phyloP scores from a whole-genome alignment of 2,797 vertebrate genomes.

The Mus spretus region DNA sequence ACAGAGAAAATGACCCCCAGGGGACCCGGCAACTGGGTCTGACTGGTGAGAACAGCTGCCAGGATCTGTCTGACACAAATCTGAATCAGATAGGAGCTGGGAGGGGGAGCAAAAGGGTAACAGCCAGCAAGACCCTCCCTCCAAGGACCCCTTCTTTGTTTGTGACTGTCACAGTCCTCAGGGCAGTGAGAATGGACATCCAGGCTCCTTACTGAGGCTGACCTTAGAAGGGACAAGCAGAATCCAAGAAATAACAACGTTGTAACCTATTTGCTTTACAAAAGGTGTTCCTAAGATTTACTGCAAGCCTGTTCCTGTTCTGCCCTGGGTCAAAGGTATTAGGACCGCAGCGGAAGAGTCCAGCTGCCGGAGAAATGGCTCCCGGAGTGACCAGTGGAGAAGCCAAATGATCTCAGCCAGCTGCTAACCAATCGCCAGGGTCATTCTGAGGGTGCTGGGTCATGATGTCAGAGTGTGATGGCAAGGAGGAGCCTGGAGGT shows the following conservation, averaged over 20 bases:
- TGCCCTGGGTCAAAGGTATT: background rate
- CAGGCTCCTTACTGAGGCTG: background rate
- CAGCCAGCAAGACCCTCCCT: background rate
- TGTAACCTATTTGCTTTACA: background rate
- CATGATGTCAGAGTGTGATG: background rate
- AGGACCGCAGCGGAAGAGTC: slow-evolving; percentile 43
- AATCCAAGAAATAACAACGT: background rate
- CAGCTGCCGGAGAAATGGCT: background rate
- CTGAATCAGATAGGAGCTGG: background rate
- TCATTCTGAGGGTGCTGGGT: background rate
- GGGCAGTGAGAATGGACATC: background rate
- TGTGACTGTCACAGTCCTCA: background rate
- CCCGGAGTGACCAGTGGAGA: background rate
- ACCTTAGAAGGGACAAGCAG: background rate
- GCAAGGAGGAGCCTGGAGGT: background rate
- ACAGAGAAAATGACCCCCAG: background rate
- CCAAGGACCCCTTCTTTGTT: background rate
- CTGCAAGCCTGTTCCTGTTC: background rate
- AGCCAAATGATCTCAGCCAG: slow-evolving; percentile 10
- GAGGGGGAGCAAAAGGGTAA: background rate
- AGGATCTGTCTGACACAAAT: background rate
- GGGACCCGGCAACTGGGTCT: background rate
- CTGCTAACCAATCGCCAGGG: background rate
- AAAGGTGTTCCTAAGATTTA: background rate
- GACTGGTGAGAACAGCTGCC: background rate